These are phyloP conservation scores for Hapalemur alaotrensis DNA, from an alignment of 2,797 vertebrate genomes.

Conservation along the genomic window DNA sequence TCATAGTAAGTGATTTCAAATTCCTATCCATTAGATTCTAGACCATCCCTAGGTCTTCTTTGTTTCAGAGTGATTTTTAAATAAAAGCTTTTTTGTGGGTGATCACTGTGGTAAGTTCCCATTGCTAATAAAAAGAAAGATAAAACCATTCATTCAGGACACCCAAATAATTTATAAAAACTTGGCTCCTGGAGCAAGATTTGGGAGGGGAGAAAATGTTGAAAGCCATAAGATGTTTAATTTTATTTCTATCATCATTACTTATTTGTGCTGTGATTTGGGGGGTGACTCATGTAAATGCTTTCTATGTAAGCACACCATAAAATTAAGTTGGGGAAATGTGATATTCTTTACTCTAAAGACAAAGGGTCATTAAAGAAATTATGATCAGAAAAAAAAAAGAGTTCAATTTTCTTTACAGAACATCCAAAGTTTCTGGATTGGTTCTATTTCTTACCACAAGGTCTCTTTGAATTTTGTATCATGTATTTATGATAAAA, in stretches of 20 bases:
- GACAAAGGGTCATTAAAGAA: neutral
- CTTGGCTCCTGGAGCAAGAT: neutral
- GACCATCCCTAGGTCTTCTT: neutral
- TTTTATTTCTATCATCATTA: neutral
- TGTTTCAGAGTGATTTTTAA: conserved; percentile 31
- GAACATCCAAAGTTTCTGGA: neutral
- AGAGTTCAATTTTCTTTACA: neutral
- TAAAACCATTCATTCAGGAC: neutral
- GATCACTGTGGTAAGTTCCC: neutral
- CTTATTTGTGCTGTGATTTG: conserved; percentile 31
- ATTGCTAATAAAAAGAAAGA: conserved; percentile 15
- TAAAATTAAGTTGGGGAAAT: neutral
- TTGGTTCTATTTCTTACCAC: neutral
- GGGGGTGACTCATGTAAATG: neutral
- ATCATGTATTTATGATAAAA: neutral
- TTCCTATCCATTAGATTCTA: neutral
- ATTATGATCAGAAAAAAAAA: neutral
- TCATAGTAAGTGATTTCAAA: neutral
- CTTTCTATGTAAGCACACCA: neutral
- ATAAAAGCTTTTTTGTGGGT: neutral
- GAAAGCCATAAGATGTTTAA: neutral
- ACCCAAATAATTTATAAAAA: neutral
- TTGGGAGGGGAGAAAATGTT: neutral
- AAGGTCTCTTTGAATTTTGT: neutral
- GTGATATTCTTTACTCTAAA: conserved; percentile 15